Conservation (phyloP, 2,888 invertebrate species). For the Meliscaeva auricollis region DNA sequence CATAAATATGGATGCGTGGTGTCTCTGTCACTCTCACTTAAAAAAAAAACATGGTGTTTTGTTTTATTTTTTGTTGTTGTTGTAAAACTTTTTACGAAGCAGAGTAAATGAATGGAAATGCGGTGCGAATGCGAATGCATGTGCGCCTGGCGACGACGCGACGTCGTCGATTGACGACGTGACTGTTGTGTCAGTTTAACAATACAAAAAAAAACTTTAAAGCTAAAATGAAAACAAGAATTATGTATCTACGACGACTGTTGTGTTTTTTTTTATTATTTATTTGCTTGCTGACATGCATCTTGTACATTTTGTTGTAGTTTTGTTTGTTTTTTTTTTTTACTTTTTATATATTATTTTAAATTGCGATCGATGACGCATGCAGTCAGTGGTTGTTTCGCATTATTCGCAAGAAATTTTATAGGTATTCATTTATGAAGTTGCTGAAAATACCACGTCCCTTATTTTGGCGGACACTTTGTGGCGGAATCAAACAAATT, state of each 20-base stretch:
- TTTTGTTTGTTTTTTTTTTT: constrained; percentile 27
- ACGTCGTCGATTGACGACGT: not conserved
- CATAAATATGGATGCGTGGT: not conserved
- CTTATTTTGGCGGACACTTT: too few species aligned
- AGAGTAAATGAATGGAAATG: constrained; percentile 60
- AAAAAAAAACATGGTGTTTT: not conserved
- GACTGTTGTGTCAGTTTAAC: constrained; percentile 32
- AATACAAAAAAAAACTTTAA: constrained; percentile 10
- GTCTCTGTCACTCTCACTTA: constrained; percentile 42
- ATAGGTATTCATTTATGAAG: not conserved
- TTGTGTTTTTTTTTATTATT: not conserved
- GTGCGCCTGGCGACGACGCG: constrained; percentile 41
- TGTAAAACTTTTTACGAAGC: constrained; percentile 40
- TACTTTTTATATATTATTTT: constrained; percentile 18
- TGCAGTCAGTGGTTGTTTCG: constrained; percentile 59
- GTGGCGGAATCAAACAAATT: too few species aligned
- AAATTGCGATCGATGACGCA: constrained; percentile 72
- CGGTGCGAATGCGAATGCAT: constrained; percentile 57
- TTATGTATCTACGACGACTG: constrained; percentile 25
- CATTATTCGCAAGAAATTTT: constrained; percentile 3
- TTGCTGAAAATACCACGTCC: not conserved
- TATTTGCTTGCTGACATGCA: constrained; percentile 52
- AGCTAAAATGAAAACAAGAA: constrained; percentile 12
- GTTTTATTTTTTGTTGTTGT: constrained; percentile 2
- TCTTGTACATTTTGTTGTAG: constrained; percentile 43